Conservation (phyloP, 1,140 invertebrate species). For the Oedothorax gibbosus region DNA sequence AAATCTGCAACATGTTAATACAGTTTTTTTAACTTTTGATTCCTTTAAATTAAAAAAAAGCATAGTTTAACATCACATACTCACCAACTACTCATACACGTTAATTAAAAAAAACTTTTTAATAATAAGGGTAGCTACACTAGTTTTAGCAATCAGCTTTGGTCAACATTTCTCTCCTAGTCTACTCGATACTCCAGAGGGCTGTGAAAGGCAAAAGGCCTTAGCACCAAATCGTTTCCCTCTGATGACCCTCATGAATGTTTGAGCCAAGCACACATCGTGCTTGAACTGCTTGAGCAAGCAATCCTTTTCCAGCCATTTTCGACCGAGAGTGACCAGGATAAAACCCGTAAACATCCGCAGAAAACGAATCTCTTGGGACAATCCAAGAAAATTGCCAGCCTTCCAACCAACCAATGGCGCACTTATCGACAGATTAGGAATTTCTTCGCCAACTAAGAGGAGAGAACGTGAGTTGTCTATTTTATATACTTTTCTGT, state of each 20-base stretch:
- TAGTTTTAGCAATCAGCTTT: not conserved
- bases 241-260: not conserved
- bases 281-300: slow-evolving; percentile 43
- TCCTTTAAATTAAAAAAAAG: too few species aligned
- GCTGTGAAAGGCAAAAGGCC: slow-evolving; percentile 1
- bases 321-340: slow-evolving; percentile 28
- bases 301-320: slow-evolving; percentile 48
- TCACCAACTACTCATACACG: too few species aligned
- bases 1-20: too few species aligned
- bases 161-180: too few species aligned
- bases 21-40: too few species aligned
- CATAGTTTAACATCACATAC: too few species aligned
- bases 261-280: not conserved
- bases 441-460: slow-evolving; percentile 38
- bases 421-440: slow-evolving; percentile 44
- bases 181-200: not conserved
- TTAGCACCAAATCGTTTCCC: not conserved
- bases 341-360: not conserved
- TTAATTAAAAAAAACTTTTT: not conserved
- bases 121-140: not conserved
- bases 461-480: slow-evolving; percentile 24
- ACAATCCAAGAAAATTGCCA: slow-evolving; percentile 33
- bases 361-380: not conserved
- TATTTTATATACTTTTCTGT: not conserved
- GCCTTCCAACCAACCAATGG: slow-evolving; percentile 27